Base-by-base conservation (phyloP, 92 coral and sea anemone species). In the Diadumene lineata region DNA sequence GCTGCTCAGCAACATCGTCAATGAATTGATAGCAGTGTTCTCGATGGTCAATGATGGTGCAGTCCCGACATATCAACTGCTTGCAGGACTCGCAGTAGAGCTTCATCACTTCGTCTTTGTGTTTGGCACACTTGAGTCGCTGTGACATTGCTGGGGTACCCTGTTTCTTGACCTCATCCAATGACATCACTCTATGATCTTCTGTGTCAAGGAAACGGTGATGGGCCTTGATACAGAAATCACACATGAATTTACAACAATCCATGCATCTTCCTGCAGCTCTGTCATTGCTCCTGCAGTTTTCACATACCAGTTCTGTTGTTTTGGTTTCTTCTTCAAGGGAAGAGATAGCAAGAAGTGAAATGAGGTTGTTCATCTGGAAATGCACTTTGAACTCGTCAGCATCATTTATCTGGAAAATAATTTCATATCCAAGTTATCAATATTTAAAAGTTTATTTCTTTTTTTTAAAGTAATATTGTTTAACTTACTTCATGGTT, bases 61-160 rank as follows among this genome's bases (percentile, higher is more conserved):
- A n/a, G n/a, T 88, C 90, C 10, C 93, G 67, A 33, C 93, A 88
- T 10, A 82, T 79, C 2, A 86, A 78, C 67, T 64, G 46, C 8
- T 86, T 50, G 28, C 94, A 89, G 33, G 87, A 85, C 64, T 81
- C 81, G n/a, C 94, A 89, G 56, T 68, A 89, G 11, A 89, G 83
- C 70, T 86, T 86, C 1, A 77, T 27, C 30, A 53, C 68, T 67
- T 89, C 88, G 27, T 74, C 93, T 7, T 77, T 62, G 46, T 89
- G 94, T 13, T 81, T 83, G 0, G 60, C 28, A 60, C 94, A 89
- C 43, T 79, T 11, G n/a, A 67, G 33, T 0, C 81, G 56, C 21
- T 82, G 78, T 1, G 60, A 28, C n/a, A 81, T 61, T 6, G 89
- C 84, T 11, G 30, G 60, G 13, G 79, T 26, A 1, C 85, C 81